Conservation (phyloP, 2,113 vertebrate species). For the Zosterops lateralis region DNA sequence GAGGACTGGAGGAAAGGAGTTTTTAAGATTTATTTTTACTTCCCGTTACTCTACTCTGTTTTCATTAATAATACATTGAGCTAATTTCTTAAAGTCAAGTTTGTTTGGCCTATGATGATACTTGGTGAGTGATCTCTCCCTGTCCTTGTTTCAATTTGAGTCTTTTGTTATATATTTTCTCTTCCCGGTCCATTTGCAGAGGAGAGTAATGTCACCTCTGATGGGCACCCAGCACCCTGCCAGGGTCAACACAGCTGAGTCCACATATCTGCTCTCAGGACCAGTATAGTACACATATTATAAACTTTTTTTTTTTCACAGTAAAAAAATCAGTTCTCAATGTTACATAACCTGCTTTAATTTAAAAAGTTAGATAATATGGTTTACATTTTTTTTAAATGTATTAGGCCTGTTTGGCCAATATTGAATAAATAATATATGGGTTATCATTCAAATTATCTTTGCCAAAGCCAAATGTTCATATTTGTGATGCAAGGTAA, state of each 20-base stretch:
- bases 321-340: not conserved
- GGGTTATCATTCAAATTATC: not conserved
- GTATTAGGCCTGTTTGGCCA: not conserved
- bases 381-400: not conserved
- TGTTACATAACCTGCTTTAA: not conserved
- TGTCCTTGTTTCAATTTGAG: not conserved
- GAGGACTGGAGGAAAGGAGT: not conserved
- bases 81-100: fast-evolving
- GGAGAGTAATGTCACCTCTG: fast-evolving
- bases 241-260: not conserved
- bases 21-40: not conserved
- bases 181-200: not conserved
- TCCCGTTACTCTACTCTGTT: not conserved
- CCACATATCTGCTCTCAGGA: not conserved
- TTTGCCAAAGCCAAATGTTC: not conserved
- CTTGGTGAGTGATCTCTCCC: not conserved
- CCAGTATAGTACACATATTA: not conserved
- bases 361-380: not conserved
- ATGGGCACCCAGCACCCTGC: not conserved
- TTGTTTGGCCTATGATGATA: not conserved
- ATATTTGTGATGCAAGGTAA: not conserved
- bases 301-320: not conserved
- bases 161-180: not conserved
- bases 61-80: not conserved
- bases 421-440: not conserved